These are phyloP conservation scores for Augochlorella aurata DNA, from an alignment of 2,888 invertebrate genomes.

Conservation along the genomic window DNA sequence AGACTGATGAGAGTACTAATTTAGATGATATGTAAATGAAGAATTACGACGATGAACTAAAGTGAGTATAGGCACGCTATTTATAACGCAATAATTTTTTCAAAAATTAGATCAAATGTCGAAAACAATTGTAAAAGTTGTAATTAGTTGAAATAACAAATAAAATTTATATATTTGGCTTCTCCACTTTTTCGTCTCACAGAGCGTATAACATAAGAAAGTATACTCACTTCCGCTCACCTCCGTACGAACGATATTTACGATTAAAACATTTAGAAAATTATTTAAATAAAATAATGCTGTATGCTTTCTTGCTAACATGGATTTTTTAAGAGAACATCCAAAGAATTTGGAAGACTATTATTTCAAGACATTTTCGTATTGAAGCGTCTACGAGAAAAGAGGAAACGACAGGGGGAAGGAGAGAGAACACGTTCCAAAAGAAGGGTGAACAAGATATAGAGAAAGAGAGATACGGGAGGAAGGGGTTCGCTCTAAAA, in stretches of 20 bases:
- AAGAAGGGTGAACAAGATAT: constrained; percentile 45
- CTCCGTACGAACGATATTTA: not conserved
- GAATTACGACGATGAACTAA: too few species aligned
- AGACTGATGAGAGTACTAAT: too few species aligned
- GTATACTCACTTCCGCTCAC: too few species aligned
- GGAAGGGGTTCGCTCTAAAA: constrained; percentile 74
- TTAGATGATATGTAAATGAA: too few species aligned
- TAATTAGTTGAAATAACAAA: too few species aligned
- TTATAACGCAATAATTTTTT: too few species aligned
- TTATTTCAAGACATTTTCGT: constrained; percentile 59
- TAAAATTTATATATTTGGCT: too few species aligned
- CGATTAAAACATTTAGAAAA: not conserved
- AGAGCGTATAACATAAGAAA: too few species aligned
- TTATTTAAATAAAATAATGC: not conserved
- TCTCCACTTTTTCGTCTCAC: too few species aligned
- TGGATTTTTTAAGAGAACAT: constrained; percentile 53
- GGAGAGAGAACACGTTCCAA: constrained; percentile 18
- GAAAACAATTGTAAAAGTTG: too few species aligned
- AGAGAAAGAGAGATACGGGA: constrained; percentile 52
- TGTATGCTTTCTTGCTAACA: not conserved
- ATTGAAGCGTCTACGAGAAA: constrained; percentile 35
- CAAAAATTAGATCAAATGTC: too few species aligned
- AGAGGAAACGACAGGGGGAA: constrained; percentile 36
- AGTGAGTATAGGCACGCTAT: too few species aligned
- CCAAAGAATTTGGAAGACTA: constrained; percentile 60